phyloP scores from a whole-genome alignment of 37 sponge, comb jelly and placozoan species.

The Haliclona indistincta region DNA sequence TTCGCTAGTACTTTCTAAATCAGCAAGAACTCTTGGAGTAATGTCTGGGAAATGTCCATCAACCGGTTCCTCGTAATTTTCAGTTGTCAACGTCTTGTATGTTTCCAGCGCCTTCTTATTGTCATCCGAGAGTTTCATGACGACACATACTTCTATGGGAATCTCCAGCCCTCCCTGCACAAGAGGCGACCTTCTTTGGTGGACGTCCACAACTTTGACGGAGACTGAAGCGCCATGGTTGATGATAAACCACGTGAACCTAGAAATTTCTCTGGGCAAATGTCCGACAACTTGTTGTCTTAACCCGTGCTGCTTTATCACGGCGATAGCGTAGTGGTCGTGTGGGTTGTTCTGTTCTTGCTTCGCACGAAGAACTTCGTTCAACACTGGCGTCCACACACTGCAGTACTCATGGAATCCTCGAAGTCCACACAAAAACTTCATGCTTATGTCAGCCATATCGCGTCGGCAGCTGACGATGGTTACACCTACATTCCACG shows the following conservation, averaged over 20 bases:
- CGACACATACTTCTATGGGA: slow-evolving; percentile 43
- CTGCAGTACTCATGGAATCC: slow-evolving; percentile 38
- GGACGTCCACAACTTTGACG: not conserved
- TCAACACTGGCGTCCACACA: slow-evolving; percentile 21
- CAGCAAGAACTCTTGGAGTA: slow-evolving; percentile 4
- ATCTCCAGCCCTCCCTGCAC: slow-evolving; percentile 45
- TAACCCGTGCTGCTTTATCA: slow-evolving; percentile 24
- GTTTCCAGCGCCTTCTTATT: slow-evolving; percentile 16
- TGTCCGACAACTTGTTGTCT: slow-evolving; percentile 21
- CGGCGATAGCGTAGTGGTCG: slow-evolving; percentile 57
- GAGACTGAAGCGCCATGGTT: slow-evolving; percentile 37
- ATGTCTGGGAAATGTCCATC: slow-evolving; percentile 45
- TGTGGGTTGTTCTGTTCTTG: slow-evolving; percentile 33
- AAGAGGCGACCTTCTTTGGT: slow-evolving; percentile 34
- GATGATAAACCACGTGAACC: slow-evolving; percentile 35
- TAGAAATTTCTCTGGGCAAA: slow-evolving; percentile 39
- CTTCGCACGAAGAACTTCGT: slow-evolving; percentile 14
- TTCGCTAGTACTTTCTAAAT: slow-evolving; percentile 4
- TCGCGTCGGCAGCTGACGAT: not conserved
- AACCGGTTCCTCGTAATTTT: slow-evolving; percentile 50
- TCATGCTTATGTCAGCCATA: not conserved
- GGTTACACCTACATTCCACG: too few relatives aligned
- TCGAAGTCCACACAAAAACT: slow-evolving; percentile 46
- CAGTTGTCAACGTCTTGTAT: slow-evolving; percentile 5
- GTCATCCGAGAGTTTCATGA: slow-evolving; percentile 14